These are phyloP conservation scores for Radopholus similis DNA, from an alignment of 1,140 invertebrate genomes.

Conservation along the genomic window DNA sequence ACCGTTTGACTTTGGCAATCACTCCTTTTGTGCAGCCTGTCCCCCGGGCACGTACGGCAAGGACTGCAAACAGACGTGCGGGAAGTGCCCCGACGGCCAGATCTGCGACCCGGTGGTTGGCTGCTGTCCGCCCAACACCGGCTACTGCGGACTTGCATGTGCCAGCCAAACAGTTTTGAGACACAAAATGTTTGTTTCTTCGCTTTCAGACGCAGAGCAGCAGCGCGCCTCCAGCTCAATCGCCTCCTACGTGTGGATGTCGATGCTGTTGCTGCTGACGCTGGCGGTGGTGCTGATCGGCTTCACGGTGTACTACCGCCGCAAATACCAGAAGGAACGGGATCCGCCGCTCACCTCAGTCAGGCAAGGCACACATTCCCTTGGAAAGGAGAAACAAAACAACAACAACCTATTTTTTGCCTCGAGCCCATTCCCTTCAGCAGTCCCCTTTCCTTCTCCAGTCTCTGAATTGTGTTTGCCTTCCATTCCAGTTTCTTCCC, in stretches of 20 bases:
- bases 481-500: too few species aligned
- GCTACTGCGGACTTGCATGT: slow-evolving; percentile 47
- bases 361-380: slow-evolving; percentile 19
- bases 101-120: slow-evolving; percentile 77
- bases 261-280: slow-evolving; percentile 13
- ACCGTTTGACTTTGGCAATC: too few species aligned
- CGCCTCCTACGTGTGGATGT: slow-evolving; percentile 12
- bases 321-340: slow-evolving; percentile 49
- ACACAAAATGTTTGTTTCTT: too few species aligned
- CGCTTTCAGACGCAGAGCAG: slow-evolving; percentile 40
- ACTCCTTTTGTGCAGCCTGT: slow-evolving; percentile 58
- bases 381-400: not conserved
- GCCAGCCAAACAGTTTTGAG: not conserved
- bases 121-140: slow-evolving; percentile 66
- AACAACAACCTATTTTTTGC: too few species aligned
- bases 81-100: slow-evolving; percentile 44
- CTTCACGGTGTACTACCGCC: slow-evolving; percentile 49
- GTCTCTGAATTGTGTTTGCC: too few species aligned
- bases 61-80: slow-evolving; percentile 57
- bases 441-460: too few species aligned
- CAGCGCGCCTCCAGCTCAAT: slow-evolving; percentile 3
- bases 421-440: too few species aligned
- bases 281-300: slow-evolving; percentile 29
- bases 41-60: slow-evolving; percentile 66
- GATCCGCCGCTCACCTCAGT: slow-evolving; percentile 48